Evolutionary conservation across 2,113 vertebrate genomes (phyloP), one percentile per base, ranked within the genome.

Genomic region (Sciurus niger): DNA sequence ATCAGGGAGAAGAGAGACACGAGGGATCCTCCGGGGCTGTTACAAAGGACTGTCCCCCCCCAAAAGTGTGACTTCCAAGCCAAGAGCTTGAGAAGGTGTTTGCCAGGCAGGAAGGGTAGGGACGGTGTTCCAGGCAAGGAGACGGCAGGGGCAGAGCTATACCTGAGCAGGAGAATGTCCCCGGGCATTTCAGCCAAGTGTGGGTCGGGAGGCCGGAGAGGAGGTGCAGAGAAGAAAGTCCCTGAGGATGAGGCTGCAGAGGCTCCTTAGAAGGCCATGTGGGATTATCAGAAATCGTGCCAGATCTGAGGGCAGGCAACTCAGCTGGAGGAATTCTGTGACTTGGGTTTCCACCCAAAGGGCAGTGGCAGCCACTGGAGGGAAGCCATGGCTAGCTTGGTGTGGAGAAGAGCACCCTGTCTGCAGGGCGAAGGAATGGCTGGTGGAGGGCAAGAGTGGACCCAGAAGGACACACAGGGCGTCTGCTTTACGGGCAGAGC

Each of bases 321-420:
- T 40, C 51, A 34, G 34, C 0, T 16, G 76, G 77, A 93, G 32
- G 70, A 48, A 60, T 58, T 84, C 77, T 32, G 82, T 51, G 53
- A 84, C 72, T 28, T 72, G n/a, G 58, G 51, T 60, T 97, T 96
- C 74, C 84, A 60, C 40, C 63, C 51, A 84, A 72, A 87, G 87
- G 86, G 48, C 53, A 48, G 63, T 17, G 74, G n/a, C 84, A n/a
- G 28, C 25, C 60, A 20, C 1, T 7, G 40, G 70, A 48, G 51
- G 37, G 25, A 74, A 58, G 28, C 46, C 46, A 3, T n/a, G 51
- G 24, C 40, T 22, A 48, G 3, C 17, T n/a, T 2, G 17, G 9
- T 40, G 37, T 58, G 43, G 80, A 46, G 46, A 93, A 87, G 12
- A 34, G 46, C 16, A 12, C 58, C 37, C 40, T 37, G 13, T 34